Conservation (phyloP, 92 coral and sea anemone genomes). For the Phenganax subtilis region DNA sequence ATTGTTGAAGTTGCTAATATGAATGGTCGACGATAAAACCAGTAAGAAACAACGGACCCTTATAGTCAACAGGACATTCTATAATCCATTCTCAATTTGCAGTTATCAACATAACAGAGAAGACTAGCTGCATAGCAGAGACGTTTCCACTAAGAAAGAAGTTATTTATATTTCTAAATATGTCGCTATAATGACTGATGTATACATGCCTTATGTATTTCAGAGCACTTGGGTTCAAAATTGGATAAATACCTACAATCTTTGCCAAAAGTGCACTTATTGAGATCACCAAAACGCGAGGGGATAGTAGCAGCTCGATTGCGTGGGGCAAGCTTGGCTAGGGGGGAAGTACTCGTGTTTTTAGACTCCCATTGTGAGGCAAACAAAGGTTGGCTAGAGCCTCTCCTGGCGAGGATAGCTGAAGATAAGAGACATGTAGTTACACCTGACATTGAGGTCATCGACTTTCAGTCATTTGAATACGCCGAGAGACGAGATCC, state of each 20-base stretch:
- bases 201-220: not conserved
- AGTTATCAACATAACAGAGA: no score
- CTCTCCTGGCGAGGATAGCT: slow-evolving; percentile 94
- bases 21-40: no score
- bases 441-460: slow-evolving; percentile 94
- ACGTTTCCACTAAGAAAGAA: no score
- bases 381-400: slow-evolving; percentile 95
- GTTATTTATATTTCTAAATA: no score
- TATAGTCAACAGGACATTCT: not conserved
- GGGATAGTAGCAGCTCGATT: slow-evolving; percentile 91
- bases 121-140: no score
- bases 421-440: slow-evolving; percentile 76
- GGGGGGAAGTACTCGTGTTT: slow-evolving; percentile 78
- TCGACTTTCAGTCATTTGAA: slow-evolving; percentile 78
- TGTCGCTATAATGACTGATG: no score
- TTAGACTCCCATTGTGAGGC: slow-evolving; percentile 97
- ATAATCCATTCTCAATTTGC: no score
- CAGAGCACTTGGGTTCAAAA: slow-evolving; percentile 59
- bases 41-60: not conserved
- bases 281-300: slow-evolving; percentile 76
- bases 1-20: no score
- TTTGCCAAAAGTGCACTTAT: slow-evolving; percentile 65
- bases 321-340: slow-evolving; percentile 79
- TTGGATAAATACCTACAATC: slow-evolving; percentile 57
- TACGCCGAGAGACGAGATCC: slow-evolving; percentile 68